Evolutionary conservation across 2,888 invertebrate species (phyloP).

Genomic region (Aleiodes leptofemur): DNA sequence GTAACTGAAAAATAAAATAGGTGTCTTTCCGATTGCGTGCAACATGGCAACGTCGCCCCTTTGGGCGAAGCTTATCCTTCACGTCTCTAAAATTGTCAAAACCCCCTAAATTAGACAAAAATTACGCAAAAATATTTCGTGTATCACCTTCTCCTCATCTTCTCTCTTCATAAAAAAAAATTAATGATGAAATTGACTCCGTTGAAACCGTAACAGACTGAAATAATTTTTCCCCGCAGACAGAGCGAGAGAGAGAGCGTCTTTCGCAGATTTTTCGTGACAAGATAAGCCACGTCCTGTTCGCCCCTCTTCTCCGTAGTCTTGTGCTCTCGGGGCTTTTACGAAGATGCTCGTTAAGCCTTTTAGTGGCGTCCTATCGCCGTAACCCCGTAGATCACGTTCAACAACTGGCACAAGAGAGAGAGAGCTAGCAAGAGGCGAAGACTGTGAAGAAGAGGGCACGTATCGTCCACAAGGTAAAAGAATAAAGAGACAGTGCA

Average conservation of each 20-base stretch:
- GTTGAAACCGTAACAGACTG: too few relatives aligned
- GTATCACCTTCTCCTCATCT: too few relatives aligned
- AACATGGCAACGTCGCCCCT: too few relatives aligned
- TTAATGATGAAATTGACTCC: too few relatives aligned
- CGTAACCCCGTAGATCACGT: constrained; percentile 59
- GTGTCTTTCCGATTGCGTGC: too few relatives aligned
- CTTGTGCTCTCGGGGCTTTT: constrained; percentile 61
- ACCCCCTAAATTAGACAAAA: too few relatives aligned
- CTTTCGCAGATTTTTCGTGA: constrained; percentile 73
- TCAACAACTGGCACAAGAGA: constrained; percentile 46
- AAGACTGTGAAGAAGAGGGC: neutral
- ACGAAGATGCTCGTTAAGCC: constrained; percentile 75
- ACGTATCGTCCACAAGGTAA: constrained; percentile 2
- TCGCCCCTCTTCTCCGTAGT: constrained; percentile 51
- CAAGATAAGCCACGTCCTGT: constrained; percentile 75
- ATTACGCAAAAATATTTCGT: too few relatives aligned
- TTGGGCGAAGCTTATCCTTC: too few relatives aligned
- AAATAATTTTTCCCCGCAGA: constrained; percentile 47
- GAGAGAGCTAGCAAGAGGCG: neutral
- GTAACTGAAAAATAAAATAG: too few relatives aligned
- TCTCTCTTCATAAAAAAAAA: too few relatives aligned
- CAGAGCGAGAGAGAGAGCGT: constrained; percentile 50
- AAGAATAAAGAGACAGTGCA: constrained; percentile 18
- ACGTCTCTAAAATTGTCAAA: too few relatives aligned
- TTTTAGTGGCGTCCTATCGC: constrained; percentile 72